Evolutionary conservation across 1,140 invertebrate genomes (phyloP), one percentile per base, ranked within the genome.

Genomic region (Megalopta genalis): DNA sequence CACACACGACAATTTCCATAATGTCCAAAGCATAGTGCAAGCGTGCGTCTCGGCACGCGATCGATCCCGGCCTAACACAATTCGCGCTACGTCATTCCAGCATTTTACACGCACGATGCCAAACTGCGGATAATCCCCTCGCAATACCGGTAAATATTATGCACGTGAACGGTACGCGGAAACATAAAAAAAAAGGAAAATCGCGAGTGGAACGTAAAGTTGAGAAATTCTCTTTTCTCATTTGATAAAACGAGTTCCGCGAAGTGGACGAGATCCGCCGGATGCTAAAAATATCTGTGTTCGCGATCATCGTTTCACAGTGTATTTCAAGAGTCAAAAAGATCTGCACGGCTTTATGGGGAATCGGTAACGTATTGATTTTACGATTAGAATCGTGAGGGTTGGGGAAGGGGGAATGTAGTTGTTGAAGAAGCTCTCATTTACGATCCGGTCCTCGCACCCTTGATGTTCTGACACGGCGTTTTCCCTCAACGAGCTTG

Each of bases 391-490:
- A 32, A 32, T 32, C 32, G 32, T 4, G 1, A 1, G 1, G 32
- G 32, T n/a, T n/a, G n/a, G n/a, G n/a, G n/a, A n/a, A n/a, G 82
- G 77, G 88, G 88, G 89, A 90, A 90, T 90, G 87, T 85, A 89
- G 81, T 78, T 78, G 82, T 79, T 85, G 86, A 66, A 82, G 86
- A 88, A 87, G 84, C 86, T 89, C 88, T 90, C 89, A 90, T 90
- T 90, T 90, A 88, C 88, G 89, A 90, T 86, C 84, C 75, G 79
- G 79, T 82, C 21, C 63, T 49, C 23, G 27, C 64, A 67, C 63
- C 46, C 74, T 80, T 81, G 14, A 32, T 69, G 67, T 80, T 70
- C 57, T 80, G 23, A 52, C 60, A 60, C 46, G 21, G 42, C 68
- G 25, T 57, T 74, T 84, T 81, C 60, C 60, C 77, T 42, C 23